A percentile compares a stretch with the other conserved stretches of the same genome.
Evolutionary conservation across 2,888 invertebrate species (phyloP).

Genomic region (Meteorus cinctellus): DNA sequence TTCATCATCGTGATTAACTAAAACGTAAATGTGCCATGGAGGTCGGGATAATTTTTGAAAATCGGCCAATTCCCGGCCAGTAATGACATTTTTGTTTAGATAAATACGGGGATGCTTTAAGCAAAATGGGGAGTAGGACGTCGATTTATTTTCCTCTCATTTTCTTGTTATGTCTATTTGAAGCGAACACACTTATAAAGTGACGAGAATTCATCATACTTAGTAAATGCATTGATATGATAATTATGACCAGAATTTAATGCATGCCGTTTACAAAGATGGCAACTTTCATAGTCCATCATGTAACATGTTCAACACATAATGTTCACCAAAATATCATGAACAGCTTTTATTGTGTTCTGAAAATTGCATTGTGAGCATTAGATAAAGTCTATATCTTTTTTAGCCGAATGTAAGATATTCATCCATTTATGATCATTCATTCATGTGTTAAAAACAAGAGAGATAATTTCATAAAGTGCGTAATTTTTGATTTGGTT

Average conservation of each 20-base stretch:
- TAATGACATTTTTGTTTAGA: not conserved
- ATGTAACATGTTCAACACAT: not conserved
- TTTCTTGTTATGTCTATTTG: not conserved
- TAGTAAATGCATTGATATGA: not conserved
- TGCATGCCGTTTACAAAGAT: not conserved
- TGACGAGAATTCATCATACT: not conserved
- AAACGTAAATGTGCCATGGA: not conserved
- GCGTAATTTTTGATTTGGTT: too few species aligned
- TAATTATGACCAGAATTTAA: not conserved
- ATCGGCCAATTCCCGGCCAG: not conserved
- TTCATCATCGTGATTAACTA: not conserved
- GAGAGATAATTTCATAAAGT: too few species aligned
- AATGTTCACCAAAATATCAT: not conserved
- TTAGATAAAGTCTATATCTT: not conserved
- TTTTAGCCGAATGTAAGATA: not conserved
- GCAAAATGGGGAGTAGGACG: not conserved
- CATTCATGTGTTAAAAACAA: not conserved
- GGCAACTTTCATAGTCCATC: not conserved
- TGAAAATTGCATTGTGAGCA: not conserved
- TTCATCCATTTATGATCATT: not conserved
- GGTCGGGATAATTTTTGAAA: not conserved
- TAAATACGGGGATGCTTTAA: not conserved
- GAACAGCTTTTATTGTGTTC: not conserved
- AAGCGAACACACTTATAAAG: not conserved
- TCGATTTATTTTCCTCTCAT: not conserved